These are phyloP conservation scores for Gallinago nigripennis DNA, from an alignment of 2,797 vertebrate genomes.

Conservation along the genomic window DNA sequence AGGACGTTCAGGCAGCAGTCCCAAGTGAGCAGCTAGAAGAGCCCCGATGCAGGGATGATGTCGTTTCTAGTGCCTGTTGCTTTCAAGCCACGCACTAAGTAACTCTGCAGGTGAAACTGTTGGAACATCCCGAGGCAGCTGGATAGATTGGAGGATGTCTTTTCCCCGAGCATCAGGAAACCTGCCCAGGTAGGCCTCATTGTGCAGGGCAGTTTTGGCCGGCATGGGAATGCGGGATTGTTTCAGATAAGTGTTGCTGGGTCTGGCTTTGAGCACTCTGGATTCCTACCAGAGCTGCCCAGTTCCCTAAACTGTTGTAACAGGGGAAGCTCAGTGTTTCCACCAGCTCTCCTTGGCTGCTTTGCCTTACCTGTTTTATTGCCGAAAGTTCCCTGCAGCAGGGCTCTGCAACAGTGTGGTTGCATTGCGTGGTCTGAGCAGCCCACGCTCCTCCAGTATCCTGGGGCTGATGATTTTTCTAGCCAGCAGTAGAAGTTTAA, in stretches of 20 bases:
- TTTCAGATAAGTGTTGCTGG: neutral
- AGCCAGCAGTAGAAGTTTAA: neutral
- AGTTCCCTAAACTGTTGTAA: neutral
- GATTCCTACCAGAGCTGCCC: neutral
- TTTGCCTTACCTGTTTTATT: neutral
- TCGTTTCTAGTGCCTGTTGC: neutral
- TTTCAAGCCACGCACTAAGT: neutral
- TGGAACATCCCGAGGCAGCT: neutral
- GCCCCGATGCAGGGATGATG: neutral
- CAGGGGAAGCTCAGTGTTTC: neutral
- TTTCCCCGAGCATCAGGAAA: neutral
- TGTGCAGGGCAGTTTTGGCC: neutral
- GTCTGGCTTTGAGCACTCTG: neutral
- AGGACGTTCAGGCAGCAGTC: neutral
- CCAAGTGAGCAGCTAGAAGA: neutral
- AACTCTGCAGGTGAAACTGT: constrained; percentile 6
- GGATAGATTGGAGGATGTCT: neutral
- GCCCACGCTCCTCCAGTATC: neutral
- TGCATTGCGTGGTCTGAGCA: neutral
- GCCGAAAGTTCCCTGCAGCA: neutral
- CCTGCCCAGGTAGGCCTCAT: neutral
- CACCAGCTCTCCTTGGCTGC: neutral
- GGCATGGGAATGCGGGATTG: neutral
- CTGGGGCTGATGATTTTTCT: neutral
- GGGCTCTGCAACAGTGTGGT: neutral